Evolutionary conservation across 1,140 invertebrate genomes (phyloP).

Genomic region (Arion vulgaris): DNA sequence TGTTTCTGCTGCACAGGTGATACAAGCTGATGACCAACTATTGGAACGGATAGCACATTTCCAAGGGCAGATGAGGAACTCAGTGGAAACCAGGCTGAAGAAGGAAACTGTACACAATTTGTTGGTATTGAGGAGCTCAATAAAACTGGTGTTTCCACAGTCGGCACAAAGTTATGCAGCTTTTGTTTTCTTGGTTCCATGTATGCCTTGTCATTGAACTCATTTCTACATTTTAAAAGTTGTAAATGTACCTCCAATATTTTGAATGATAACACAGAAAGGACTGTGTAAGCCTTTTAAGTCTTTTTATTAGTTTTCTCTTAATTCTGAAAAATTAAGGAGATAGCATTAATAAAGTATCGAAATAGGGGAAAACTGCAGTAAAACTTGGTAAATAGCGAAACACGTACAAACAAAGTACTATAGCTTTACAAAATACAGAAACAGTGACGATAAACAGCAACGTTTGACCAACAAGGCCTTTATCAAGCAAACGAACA

Average conservation of each 20-base stretch:
- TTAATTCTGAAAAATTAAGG: neutral
- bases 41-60: neutral
- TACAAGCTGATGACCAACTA: neutral
- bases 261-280: neutral
- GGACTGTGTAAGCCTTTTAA: neutral
- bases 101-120: neutral
- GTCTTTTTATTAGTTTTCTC: neutral
- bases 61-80: neutral
- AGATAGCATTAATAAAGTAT: no score
- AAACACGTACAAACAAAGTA: no score
- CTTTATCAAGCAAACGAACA: no score
- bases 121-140: neutral
- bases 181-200: neutral
- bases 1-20: conserved; percentile 5
- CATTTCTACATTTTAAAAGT: neutral
- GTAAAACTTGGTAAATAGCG: no score
- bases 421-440: no score
- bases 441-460: no score
- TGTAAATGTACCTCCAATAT: neutral
- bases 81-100: neutral
- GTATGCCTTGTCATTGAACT: neutral
- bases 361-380: no score
- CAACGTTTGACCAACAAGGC: no score
- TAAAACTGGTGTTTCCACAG: neutral
- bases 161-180: neutral